Conservation (phyloP, 2,113 vertebrate genomes). For the Ictalurus punctatus region DNA sequence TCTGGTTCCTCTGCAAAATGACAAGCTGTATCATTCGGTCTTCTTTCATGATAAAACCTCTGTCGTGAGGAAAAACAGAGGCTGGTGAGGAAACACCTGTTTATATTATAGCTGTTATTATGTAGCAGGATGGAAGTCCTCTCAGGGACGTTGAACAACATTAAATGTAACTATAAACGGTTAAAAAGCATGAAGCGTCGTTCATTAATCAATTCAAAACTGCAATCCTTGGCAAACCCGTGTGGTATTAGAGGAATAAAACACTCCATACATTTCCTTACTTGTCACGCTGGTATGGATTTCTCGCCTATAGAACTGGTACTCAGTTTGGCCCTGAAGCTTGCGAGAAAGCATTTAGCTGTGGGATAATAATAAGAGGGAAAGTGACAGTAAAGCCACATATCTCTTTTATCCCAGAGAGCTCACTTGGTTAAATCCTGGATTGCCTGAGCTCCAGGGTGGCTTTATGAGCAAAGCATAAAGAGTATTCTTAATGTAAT, state of each 20-base stretch:
- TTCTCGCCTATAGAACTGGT: not conserved
- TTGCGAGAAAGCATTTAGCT: not conserved
- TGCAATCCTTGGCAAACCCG: not conserved
- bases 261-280: too few species aligned
- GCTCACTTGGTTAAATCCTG: slow-evolving; percentile 20
- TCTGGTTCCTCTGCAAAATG: not conserved
- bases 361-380: slow-evolving; percentile 30
- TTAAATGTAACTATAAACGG: not conserved
- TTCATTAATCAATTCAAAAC: not conserved
- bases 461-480: slow-evolving; percentile 7
- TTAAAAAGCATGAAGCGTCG: not conserved
- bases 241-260: not conserved
- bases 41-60: not conserved
- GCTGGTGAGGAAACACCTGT: not conserved
- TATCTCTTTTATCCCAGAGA: slow-evolving; percentile 10
- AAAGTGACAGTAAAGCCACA: slow-evolving; percentile 32
- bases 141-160: not conserved
- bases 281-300: not conserved
- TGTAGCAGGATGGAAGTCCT: not conserved
- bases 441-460: slow-evolving; percentile 46
- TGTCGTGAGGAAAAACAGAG: not conserved
- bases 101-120: not conserved
- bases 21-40: not conserved
- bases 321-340: slow-evolving; percentile 7
- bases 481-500: not conserved